phyloP scores from a whole-genome alignment of 2,888 invertebrate species.

The Phengaris arion region DNA sequence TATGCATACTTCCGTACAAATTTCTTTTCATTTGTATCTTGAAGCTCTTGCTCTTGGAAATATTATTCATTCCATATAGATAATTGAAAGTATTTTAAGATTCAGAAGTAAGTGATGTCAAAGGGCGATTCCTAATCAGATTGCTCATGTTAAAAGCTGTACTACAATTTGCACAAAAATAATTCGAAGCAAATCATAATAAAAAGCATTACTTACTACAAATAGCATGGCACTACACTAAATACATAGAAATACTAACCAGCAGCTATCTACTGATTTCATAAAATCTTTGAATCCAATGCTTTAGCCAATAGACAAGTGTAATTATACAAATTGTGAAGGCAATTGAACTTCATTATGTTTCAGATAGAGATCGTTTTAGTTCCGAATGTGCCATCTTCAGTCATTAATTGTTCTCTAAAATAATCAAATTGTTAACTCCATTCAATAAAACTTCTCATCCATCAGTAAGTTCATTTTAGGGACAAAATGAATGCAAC shows the following conservation, averaged over 20 bases:
- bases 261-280: not conserved
- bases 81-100: not conserved
- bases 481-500: constrained; percentile 47
- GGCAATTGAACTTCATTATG: too few relatives aligned
- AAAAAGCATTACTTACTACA: not conserved
- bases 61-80: not conserved
- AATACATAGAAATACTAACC: not conserved
- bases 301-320: too few relatives aligned
- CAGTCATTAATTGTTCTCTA: not conserved
- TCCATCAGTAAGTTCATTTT: not conserved
- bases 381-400: too few relatives aligned
- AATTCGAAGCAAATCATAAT: not conserved
- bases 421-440: not conserved
- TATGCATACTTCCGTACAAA: not conserved
- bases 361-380: too few relatives aligned
- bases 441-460: not conserved
- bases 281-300: not conserved
- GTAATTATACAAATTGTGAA: too few relatives aligned
- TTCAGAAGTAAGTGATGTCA: not conserved
- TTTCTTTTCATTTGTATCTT: not conserved
- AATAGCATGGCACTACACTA: not conserved
- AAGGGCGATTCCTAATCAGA: not conserved
- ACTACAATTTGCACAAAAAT: not conserved
- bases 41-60: not conserved
- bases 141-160: not conserved